Base-by-base conservation (phyloP, 2,888 invertebrate genomes). In the Eustalomyia histrio region DNA sequence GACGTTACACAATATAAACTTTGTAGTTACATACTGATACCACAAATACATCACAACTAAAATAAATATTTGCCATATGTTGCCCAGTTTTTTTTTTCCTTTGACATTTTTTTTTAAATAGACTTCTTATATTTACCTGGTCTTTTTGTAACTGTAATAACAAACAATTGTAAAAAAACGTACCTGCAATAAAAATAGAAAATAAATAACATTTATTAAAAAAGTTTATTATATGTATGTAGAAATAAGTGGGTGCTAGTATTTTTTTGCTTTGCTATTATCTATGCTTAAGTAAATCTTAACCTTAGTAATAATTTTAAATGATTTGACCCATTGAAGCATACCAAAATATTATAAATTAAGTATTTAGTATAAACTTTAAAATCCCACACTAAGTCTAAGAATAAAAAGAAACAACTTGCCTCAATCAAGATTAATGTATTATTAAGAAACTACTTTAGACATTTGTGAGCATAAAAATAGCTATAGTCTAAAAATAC, bases 51-150 rank as follows among this genome's bases (percentile, higher is more conserved):
- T 43, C 58, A 53, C 12, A 53, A 18, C 55, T 57, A 17, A 29
- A 47, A 68, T 29, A 71, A 71, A 67, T 39, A 65, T 76, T 73
- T 64, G 17, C 69, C 76, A 78, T 76, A 76, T 80, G 80, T 50
- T 71, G 5, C 10, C 14, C 2, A 6, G 29, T 29, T 47, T 69
- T 53, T 17, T 43, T 21, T 5, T 24, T 18, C 7, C 29, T 29
- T 3, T 58, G n/a, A 53, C 39, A 29, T 17, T 17, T 53, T 17
- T 53, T 17, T 61, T 67, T 63, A 58, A 47, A 61, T 67, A 55
- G 10, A 60, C 1, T 61, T 10, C 47, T 17, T 16, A 33, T 18
- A 76, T 61, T 73, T 67, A 47, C 17, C 39, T 61, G 24, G 8
- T 57, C 57, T 9, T 16, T 1, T 60, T 68, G 29, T 7, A 33